Evolutionary conservation across 2,888 invertebrate species (phyloP).

Genomic region (Aphidius colemani): DNA sequence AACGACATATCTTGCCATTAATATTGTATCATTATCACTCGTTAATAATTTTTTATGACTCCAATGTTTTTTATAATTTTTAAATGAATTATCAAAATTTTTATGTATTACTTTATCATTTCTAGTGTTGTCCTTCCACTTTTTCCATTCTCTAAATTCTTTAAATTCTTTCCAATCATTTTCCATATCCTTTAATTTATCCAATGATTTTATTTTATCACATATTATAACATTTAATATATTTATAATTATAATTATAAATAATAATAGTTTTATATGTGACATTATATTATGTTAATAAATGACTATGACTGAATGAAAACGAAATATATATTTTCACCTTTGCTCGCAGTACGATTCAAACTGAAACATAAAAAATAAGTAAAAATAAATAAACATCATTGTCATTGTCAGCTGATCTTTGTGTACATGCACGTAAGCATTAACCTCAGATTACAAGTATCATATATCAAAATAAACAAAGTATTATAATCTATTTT

Average conservation of each 20-base stretch:
- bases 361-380: too few species aligned
- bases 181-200: constrained; percentile 8
- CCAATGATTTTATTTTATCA: neutral
- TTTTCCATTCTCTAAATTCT: constrained; percentile 32
- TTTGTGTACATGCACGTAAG: too few species aligned
- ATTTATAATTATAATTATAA: neutral
- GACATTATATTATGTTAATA: neutral
- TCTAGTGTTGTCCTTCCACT: constrained; percentile 8
- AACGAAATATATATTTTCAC: neutral
- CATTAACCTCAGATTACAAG: too few species aligned
- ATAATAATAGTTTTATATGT: constrained; percentile 5
- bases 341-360: too few species aligned
- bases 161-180: constrained; percentile 29
- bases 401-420: neutral
- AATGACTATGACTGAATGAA: neutral
- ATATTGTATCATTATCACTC: constrained; percentile 66
- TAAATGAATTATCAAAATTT: neutral
- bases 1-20: constrained; percentile 75
- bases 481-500: too few species aligned
- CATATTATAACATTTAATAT: neutral
- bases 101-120: neutral
- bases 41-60: constrained; percentile 60
- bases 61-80: too few species aligned
- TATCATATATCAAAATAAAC: too few species aligned
- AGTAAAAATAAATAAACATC: neutral